Percentiles rank a stretch among this genome's conserved stretches.
Conservation (phyloP, 2,888 invertebrate species). For the Leucoma salicis region DNA sequence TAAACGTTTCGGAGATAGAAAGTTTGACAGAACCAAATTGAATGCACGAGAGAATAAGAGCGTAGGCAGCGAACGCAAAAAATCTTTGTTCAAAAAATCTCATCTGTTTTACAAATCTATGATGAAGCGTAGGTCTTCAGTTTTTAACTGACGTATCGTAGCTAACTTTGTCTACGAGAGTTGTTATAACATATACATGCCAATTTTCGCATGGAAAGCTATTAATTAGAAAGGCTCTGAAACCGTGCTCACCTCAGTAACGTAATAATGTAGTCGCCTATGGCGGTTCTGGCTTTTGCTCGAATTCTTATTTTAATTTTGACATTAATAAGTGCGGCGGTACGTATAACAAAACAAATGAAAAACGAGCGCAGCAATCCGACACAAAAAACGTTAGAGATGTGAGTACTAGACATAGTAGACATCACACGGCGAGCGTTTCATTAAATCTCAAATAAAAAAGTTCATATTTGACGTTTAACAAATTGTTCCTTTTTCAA, state of each 20-base stretch:
- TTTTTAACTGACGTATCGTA: conserved; percentile 21
- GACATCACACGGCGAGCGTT: conserved; percentile 71
- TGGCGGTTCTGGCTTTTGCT: conserved; percentile 60
- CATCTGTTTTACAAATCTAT: conserved; percentile 51
- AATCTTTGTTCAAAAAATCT: conserved; percentile 41
- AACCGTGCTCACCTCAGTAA: conserved; percentile 54
- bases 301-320: conserved; percentile 68
- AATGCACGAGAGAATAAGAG: conserved; percentile 56
- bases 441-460: conserved; percentile 78
- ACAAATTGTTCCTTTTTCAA: conserved; percentile 83
- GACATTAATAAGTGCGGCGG: conserved; percentile 67
- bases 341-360: conserved; percentile 68
- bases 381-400: conserved; percentile 68
- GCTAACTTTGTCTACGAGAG: conserved; percentile 15
- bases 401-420: conserved; percentile 72
- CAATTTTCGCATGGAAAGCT: conserved; percentile 52
- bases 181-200: conserved; percentile 27
- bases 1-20: conserved; percentile 74
- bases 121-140: conserved; percentile 28
- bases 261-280: conserved; percentile 69
- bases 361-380: conserved; percentile 66
- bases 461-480: conserved; percentile 82
- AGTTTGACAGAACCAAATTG: conserved; percentile 71
- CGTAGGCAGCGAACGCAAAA: conserved; percentile 62
- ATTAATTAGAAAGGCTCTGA: conserved; percentile 60